Conservation (phyloP, 2,888 invertebrate genomes). For the Keiferia lycopersicella region DNA sequence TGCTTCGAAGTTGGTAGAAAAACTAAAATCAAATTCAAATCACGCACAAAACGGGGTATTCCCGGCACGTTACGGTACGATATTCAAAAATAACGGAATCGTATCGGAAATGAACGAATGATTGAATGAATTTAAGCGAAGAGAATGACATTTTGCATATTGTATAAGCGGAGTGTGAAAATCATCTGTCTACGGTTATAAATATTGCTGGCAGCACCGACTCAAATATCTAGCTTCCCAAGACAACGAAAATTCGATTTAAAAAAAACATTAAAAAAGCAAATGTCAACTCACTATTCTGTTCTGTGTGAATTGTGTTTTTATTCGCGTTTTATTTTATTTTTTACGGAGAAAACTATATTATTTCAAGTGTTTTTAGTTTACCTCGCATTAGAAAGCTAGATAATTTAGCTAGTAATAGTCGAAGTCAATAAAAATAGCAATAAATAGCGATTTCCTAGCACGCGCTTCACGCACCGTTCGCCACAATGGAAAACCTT, state of each 20-base stretch:
- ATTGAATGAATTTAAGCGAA: no score
- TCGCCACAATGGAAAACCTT: slow-evolving; percentile 70
- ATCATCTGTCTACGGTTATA: no score
- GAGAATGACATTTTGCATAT: no score
- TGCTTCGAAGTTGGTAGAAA: no score
- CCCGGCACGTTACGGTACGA: no score
- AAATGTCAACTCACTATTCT: slow-evolving; percentile 22
- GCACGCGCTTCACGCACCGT: slow-evolving; percentile 37
- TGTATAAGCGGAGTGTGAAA: background rate
- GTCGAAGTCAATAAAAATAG: slow-evolving; percentile 20
- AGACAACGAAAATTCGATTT: background rate
- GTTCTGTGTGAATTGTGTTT: slow-evolving; percentile 26
- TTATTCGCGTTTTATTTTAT: slow-evolving; percentile 30
- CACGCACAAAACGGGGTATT: no score
- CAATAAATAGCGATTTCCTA: slow-evolving; percentile 26
- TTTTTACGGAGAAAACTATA: slow-evolving; percentile 21
- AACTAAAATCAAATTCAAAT: no score
- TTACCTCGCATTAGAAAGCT: slow-evolving; percentile 12
- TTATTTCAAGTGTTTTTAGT: slow-evolving; percentile 26
- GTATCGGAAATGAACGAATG: no score
- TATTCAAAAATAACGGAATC: no score
- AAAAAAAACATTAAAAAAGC: slow-evolving; percentile 16
- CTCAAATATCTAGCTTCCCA: background rate
- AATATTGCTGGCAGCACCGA: slow-evolving; percentile 6
- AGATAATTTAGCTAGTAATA: slow-evolving; percentile 11